Base-by-base conservation (phyloP, 1,140 invertebrate genomes). In the Venustaconcha ellipsiformis region DNA sequence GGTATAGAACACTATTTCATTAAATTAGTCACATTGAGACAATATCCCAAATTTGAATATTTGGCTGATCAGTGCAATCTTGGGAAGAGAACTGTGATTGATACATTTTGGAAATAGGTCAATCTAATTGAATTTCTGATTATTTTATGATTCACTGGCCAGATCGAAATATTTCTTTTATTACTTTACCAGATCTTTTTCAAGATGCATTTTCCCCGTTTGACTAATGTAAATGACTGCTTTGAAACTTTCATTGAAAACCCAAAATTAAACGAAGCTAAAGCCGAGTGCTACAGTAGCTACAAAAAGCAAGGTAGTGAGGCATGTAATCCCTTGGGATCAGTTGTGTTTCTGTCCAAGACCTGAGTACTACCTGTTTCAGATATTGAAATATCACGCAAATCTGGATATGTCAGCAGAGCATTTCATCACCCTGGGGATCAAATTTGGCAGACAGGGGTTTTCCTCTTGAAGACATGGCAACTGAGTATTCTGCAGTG, bases 301-400 rank as follows among this genome's bases (percentile, higher is more conserved):
- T 82, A 82, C 37, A 80, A 80, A 57, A 80, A 76, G 76, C 74
- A 82, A 70, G 59, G 79, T 20, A 74, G 78, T n/a, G 75, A 80
- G 58, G 67, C 70, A 23, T 78, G 74, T 63, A 78, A 20, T 15
- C 80, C 82, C 23, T 26, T 70, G 48, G 82, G 77, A 30, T 37
- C 70, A 26, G 58, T 83, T 8, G 70, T 55, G 55, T 83, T 78
- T 37, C 48, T 83, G 17, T 83, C 82, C 1, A 76, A 71, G 59
- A 78, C 72, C n/a, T 81, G 82, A 72, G 80, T 75, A n/a, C 79
- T 79, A 37, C 56, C 76, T 14, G 80, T 72, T 15, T 78, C 78
- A n/a, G 80, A 81, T 74, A 65, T 78, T 26, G 62, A 83, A 72
- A 73, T 80, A 55, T 72, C 77, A 23, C 55, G 76, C 17, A 18